A percentile compares a stretch with the other conserved stretches of the same genome.
Evolutionary conservation across 1,140 invertebrate genomes (phyloP).

Genomic region (Samia ricini): DNA sequence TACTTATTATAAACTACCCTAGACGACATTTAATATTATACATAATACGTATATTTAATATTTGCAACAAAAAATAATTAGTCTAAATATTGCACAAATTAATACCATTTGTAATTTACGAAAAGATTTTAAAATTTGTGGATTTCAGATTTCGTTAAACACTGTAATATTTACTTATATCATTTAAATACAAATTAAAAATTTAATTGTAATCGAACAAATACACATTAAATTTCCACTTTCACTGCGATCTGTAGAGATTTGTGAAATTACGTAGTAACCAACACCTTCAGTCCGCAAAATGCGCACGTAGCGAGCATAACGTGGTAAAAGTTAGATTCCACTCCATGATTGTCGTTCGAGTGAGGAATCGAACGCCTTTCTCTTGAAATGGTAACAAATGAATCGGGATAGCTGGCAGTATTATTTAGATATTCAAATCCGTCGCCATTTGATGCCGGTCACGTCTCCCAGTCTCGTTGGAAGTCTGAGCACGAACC

Average conservation of each 20-base stretch:
- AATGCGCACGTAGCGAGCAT: slow-evolving; percentile 31
- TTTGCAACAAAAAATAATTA: too few species aligned
- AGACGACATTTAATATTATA: too few species aligned
- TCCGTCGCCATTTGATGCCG: slow-evolving; percentile 50
- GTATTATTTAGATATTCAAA: slow-evolving; percentile 63
- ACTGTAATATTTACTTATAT: too few species aligned
- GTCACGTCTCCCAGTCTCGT: slow-evolving; percentile 52
- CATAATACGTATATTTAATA: too few species aligned
- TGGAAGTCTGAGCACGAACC: slow-evolving; percentile 54
- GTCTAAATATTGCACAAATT: too few species aligned
- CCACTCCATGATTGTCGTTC: slow-evolving; percentile 40
- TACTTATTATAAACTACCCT: too few species aligned
- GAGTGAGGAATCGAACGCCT: slow-evolving; percentile 55
- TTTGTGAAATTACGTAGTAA: neutral
- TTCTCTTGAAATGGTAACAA: slow-evolving; percentile 57
- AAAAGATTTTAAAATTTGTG: too few species aligned
- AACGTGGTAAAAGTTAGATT: slow-evolving; percentile 54
- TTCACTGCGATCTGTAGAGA: neutral
- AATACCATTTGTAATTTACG: too few species aligned
- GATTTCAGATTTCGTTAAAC: too few species aligned
- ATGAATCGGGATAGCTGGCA: slow-evolving; percentile 45
- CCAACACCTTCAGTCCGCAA: slow-evolving; percentile 10
- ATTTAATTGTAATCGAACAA: neutral
- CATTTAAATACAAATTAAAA: too few species aligned
- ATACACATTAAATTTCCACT: neutral